Evolutionary conservation across 2,888 invertebrate species (phyloP).

Genomic region (Atherix ibis): DNA sequence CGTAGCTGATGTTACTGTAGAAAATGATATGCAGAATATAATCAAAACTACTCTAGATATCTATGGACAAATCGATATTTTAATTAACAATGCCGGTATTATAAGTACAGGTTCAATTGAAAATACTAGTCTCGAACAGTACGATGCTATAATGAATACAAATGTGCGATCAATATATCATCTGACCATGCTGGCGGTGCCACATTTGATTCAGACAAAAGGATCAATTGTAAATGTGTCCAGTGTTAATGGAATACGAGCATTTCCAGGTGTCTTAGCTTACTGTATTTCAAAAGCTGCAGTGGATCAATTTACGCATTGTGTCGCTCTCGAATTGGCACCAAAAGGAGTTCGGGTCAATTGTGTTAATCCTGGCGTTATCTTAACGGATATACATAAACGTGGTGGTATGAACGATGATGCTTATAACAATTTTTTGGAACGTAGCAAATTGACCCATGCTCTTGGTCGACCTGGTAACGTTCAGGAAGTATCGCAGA

Average conservation of each 20-base stretch:
- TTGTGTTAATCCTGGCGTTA: conserved; percentile 77
- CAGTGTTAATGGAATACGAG: conserved; percentile 67
- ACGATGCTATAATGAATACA: conserved; percentile 63
- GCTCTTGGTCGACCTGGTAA: conserved; percentile 66
- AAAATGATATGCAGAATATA: conserved; percentile 43
- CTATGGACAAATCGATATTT: conserved; percentile 50
- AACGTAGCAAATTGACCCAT: conserved; percentile 63
- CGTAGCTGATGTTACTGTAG: neutral
- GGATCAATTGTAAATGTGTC: conserved; percentile 81
- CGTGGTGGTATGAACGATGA: conserved; percentile 55
- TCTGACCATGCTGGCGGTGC: conserved; percentile 62
- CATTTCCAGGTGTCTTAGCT: conserved; percentile 68
- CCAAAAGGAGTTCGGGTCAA: conserved; percentile 64
- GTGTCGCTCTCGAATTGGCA: conserved; percentile 66
- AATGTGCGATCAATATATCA: conserved; percentile 62
- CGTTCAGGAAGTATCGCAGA: conserved; percentile 61
- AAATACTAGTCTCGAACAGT: conserved; percentile 59
- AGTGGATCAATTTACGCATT: conserved; percentile 77
- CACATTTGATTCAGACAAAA: conserved; percentile 55
- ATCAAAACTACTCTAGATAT: conserved; percentile 46
- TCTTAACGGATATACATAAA: conserved; percentile 64
- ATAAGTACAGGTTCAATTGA: conserved; percentile 63
- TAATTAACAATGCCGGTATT: conserved; percentile 70
- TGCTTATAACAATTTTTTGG: conserved; percentile 59
- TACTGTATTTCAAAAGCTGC: conserved; percentile 84